Percentiles rank a stretch among this genome's conserved stretches.
Conservation (phyloP, 2,113 vertebrate species). For the Dipodomys stephensi region DNA sequence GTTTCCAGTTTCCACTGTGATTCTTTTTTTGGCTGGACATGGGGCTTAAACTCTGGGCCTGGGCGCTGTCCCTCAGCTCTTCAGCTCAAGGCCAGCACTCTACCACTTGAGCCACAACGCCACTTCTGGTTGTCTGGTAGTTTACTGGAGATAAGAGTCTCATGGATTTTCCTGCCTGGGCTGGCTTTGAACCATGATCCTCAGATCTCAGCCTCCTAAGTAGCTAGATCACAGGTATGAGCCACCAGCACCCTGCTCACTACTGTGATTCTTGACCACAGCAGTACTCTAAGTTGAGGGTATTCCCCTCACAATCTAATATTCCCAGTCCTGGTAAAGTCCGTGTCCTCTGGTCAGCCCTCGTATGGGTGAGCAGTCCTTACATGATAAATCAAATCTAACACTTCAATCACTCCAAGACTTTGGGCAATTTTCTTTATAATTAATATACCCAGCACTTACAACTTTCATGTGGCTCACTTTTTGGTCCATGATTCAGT, state of each 20-base stretch:
- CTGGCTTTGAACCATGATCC: no score
- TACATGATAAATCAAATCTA: background rate
- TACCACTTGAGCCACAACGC: no score
- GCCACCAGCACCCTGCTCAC: no score
- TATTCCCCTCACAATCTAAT: background rate
- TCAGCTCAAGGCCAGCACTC: no score
- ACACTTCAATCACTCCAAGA: background rate
- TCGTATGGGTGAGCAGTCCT: background rate
- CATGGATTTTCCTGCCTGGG: no score
- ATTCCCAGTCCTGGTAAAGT: background rate
- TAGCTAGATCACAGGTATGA: no score
- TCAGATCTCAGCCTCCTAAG: no score
- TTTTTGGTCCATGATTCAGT: background rate
- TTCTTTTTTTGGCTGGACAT: no score
- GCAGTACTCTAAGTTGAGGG: background rate
- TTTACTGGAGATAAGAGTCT: no score
- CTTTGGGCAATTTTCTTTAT: background rate
- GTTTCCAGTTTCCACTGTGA: background rate
- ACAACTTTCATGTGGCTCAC: background rate
- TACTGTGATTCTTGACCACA: background rate
- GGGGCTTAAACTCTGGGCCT: no score
- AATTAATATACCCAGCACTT: background rate
- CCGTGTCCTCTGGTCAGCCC: background rate
- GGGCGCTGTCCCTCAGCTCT: no score
- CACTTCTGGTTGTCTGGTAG: no score